A percentile compares a stretch with the other conserved stretches of the same genome.
Conservation (phyloP, 2,888 invertebrate genomes). For the Lepidochitona cinerea region DNA sequence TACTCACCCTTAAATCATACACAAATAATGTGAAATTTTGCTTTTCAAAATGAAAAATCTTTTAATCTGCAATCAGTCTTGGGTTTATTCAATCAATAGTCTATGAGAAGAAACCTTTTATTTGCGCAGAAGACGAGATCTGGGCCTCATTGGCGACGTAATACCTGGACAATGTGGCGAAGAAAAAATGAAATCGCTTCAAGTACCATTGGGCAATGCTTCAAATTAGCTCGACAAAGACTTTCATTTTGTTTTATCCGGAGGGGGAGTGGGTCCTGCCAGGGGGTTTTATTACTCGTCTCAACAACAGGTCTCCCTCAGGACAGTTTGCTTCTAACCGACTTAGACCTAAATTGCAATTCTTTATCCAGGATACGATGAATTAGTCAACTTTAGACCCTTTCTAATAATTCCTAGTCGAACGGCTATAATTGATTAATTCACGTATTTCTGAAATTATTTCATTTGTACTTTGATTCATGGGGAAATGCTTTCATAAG, state of each 20-base stretch:
- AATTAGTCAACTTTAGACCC: too few species aligned
- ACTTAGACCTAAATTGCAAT: too few species aligned
- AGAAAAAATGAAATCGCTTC: background rate
- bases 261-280: background rate
- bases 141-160: background rate
- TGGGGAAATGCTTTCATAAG: background rate
- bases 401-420: too few species aligned
- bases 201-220: background rate
- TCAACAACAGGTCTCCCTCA: background rate
- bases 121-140: background rate
- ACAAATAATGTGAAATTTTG: conserved; percentile 6
- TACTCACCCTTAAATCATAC: background rate
- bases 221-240: conserved; percentile 1
- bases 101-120: background rate
- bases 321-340: too few species aligned
- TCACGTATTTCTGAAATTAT: background rate
- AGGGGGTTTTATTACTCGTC: background rate
- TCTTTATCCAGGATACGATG: too few species aligned
- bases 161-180: background rate
- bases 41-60: conserved; percentile 8
- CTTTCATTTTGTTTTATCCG: conserved; percentile 9
- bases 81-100: background rate
- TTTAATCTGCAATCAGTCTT: conserved; percentile 7
- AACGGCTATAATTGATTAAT: conserved; percentile 1
- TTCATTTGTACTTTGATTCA: conserved; percentile 6